Evolutionary conservation across 2,888 invertebrate species (phyloP).

Genomic region (Apamea crenata): DNA sequence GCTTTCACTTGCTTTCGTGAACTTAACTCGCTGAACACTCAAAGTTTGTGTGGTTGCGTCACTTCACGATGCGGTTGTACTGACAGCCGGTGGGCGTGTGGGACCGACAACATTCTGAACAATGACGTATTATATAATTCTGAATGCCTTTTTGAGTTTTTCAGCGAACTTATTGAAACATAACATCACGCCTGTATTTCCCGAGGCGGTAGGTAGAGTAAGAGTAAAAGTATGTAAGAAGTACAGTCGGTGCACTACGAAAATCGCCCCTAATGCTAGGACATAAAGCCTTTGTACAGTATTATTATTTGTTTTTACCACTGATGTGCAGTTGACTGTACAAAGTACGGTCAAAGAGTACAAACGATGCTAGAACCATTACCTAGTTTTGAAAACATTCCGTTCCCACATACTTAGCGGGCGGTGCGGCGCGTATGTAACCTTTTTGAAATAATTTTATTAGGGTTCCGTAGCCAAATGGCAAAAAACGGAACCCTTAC

Average conservation of each 20-base stretch:
- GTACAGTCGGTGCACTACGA: neutral
- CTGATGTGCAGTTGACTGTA: too few relatives aligned
- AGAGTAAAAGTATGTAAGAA: too few relatives aligned
- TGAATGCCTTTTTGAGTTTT: neutral
- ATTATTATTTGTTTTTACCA: too few relatives aligned
- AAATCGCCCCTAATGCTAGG: too few relatives aligned
- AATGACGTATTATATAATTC: too few relatives aligned
- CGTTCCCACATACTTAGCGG: neutral
- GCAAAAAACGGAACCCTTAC: too few relatives aligned
- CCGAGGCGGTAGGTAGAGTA: neutral
- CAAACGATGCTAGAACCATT: neutral
- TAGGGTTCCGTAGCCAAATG: too few relatives aligned
- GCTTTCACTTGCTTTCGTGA: conserved; percentile 29
- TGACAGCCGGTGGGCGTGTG: neutral
- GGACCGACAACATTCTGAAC: neutral
- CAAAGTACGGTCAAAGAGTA: neutral
- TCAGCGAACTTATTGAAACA: neutral
- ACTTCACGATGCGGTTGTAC: neutral
- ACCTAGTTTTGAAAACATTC: too few relatives aligned
- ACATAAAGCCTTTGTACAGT: too few relatives aligned
- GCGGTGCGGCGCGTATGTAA: too few relatives aligned
- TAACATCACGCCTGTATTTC: neutral
- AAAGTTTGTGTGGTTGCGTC: conserved; percentile 1
- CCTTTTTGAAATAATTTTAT: too few relatives aligned
- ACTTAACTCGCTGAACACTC: neutral